Conservation (phyloP, 2,888 invertebrate genomes). For the Galerucella calmariensis region DNA sequence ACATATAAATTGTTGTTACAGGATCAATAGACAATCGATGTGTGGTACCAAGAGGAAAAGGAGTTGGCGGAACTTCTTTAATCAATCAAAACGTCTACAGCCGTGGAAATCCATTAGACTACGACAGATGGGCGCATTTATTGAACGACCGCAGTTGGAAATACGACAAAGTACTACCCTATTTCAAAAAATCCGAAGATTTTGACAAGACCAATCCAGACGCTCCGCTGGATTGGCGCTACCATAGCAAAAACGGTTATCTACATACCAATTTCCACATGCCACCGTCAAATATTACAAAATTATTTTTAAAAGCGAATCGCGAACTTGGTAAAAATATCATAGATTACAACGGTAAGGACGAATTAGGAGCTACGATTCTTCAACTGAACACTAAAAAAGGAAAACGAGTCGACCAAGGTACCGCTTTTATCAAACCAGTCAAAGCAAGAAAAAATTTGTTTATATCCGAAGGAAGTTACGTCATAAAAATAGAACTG, state of each 20-base stretch:
- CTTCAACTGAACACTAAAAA: constrained; percentile 75
- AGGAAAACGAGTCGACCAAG: constrained; percentile 79
- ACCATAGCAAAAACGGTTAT: constrained; percentile 35
- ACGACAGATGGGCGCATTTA: constrained; percentile 63
- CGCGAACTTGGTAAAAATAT: constrained; percentile 74
- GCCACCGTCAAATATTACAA: constrained; percentile 17
- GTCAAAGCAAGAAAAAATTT: constrained; percentile 73
- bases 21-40: constrained; percentile 46
- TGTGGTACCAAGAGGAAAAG: constrained; percentile 65
- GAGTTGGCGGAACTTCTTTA: constrained; percentile 66
- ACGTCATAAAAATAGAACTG: constrained; percentile 71
- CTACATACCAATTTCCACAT: constrained; percentile 18
- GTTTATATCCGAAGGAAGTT: constrained; percentile 75
- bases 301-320: constrained; percentile 51
- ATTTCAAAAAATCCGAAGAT: constrained; percentile 51
- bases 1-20: constrained; percentile 29
- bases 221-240: constrained; percentile 25
- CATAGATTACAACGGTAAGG: constrained; percentile 76
- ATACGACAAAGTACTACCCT: constrained; percentile 69
- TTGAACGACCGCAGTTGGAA: constrained; percentile 64
- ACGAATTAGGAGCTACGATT: constrained; percentile 72
- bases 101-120: constrained; percentile 65
- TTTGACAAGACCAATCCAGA: constrained; percentile 28
- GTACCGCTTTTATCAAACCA: constrained; percentile 80
- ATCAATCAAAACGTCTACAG: constrained; percentile 67